Base-by-base conservation (phyloP, 1,140 invertebrate genomes). In the Harlomillsia oculata region DNA sequence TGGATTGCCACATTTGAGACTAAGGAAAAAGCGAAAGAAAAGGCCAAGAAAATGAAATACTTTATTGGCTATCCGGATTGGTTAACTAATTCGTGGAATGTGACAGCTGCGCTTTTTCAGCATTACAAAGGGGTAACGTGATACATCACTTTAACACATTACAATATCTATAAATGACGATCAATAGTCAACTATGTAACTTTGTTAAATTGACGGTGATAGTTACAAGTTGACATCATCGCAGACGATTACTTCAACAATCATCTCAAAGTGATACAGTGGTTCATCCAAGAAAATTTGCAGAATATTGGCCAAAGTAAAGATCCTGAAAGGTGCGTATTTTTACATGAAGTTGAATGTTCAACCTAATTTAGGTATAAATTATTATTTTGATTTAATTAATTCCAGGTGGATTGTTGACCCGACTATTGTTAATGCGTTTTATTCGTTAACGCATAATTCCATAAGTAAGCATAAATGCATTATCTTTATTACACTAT, bases 1-100 rank as follows among this genome's bases (percentile, higher is more conserved):
- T 64, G 63, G 63, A 55, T 64, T 11, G 59, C 39, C n/a, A 16
- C 28, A 11, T 41, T 29, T 6, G 23, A 13, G 20, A 64, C 59
- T 5, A 50, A 37, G 40, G 18, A 0, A 0, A 30, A 29, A 40
- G 55, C 51, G 0, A n/a, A 26, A 30, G 20, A 20, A 5, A 62
- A 62, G 46, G 32, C 43, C 8, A 5, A 18, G 14, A 26, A 26
- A 44, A 62, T 62, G 44, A 51, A 45, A 50, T 6, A 26, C 8
- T 58, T 54, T 37, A 39, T 62, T 14, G 60, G 30, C 2, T 53
- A 59, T 29, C 55, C 60, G n/a, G 41, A 53, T 2, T 56, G 45
- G 37, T 21, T 61, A 6, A n/a, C n/a, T n/a, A n/a, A n/a, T n/a
- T n/a, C n/a, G 18, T 5, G 16, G 16, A 48, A 40, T 18, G 48